phyloP scores from a whole-genome alignment of 1,140 invertebrate genomes.

The Drosophila melanica region DNA sequence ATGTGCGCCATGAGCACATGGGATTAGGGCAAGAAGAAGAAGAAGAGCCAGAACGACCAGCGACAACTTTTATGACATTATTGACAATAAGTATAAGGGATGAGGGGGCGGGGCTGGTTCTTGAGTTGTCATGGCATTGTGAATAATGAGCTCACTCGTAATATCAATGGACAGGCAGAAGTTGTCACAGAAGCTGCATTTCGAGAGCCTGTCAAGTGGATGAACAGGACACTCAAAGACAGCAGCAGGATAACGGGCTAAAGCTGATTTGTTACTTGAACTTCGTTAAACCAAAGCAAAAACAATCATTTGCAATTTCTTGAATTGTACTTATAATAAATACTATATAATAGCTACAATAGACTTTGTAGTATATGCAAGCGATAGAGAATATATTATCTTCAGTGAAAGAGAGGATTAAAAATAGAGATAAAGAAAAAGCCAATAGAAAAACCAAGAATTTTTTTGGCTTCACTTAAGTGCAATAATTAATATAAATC shows the following conservation, averaged over 20 bases:
- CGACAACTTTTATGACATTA: slow-evolving; percentile 17
- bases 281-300: not conserved
- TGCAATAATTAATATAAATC: too few relatives aligned
- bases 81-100: slow-evolving; percentile 9
- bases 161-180: slow-evolving; percentile 4
- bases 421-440: too few relatives aligned
- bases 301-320: too few relatives aligned
- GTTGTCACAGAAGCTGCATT: slow-evolving; percentile 18
- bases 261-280: not conserved
- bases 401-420: too few relatives aligned
- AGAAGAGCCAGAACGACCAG: not conserved
- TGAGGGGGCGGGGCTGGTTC: not conserved
- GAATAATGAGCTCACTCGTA: slow-evolving; percentile 32
- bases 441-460: too few relatives aligned
- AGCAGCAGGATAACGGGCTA: not conserved
- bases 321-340: too few relatives aligned
- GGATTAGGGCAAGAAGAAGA: slow-evolving; percentile 26
- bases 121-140: slow-evolving; percentile 11
- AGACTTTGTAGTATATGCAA: too few relatives aligned
- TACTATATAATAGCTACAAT: too few relatives aligned
- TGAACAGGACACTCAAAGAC: slow-evolving; percentile 3
- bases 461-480: too few relatives aligned
- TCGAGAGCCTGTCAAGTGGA: slow-evolving; percentile 25
- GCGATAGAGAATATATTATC: too few relatives aligned
- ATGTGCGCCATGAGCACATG: slow-evolving; percentile 35